Conservation (phyloP, 2,888 invertebrate species). For the Drosophila kambysellisi region DNA sequence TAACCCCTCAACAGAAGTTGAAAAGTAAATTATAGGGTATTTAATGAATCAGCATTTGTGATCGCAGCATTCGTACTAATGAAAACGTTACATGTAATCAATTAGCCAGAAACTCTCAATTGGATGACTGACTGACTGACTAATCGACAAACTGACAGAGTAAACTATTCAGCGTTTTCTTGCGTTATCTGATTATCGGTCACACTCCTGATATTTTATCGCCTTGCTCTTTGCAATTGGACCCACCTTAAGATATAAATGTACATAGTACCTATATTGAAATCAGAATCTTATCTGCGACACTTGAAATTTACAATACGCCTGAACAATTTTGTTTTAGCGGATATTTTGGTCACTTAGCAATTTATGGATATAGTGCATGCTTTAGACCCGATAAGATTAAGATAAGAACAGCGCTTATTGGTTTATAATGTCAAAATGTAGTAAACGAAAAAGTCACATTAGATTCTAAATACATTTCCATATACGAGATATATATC, state of each 20-base stretch:
- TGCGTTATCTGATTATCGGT: slow-evolving; percentile 1
- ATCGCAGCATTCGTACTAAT: not conserved
- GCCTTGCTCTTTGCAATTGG: slow-evolving; percentile 18
- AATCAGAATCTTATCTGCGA: not conserved
- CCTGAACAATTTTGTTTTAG: not conserved
- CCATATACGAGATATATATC: too few species aligned
- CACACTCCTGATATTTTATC: slow-evolving; percentile 9
- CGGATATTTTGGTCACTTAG: slow-evolving; percentile 34
- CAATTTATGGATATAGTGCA: slow-evolving; percentile 48
- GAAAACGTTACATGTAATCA: slow-evolving; percentile 20
- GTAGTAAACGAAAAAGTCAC: not conserved
- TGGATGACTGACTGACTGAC: not conserved
- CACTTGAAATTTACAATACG: slow-evolving; percentile 25
- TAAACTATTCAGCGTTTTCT: not conserved
- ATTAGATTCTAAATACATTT: not conserved
- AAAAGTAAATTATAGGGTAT: slow-evolving; percentile 22
- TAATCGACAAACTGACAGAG: not conserved
- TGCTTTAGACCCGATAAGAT: slow-evolving; percentile 43
- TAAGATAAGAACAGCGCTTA: slow-evolving; percentile 33
- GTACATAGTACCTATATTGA: not conserved
- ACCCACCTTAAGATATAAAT: slow-evolving; percentile 24
- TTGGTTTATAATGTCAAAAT: slow-evolving; percentile 23
- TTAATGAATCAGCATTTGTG: not conserved
- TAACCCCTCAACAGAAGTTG: too few species aligned
- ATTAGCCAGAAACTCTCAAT: not conserved